Base-by-base conservation (phyloP, 2,797 vertebrate species). In the Cryptoprocta ferox region DNA sequence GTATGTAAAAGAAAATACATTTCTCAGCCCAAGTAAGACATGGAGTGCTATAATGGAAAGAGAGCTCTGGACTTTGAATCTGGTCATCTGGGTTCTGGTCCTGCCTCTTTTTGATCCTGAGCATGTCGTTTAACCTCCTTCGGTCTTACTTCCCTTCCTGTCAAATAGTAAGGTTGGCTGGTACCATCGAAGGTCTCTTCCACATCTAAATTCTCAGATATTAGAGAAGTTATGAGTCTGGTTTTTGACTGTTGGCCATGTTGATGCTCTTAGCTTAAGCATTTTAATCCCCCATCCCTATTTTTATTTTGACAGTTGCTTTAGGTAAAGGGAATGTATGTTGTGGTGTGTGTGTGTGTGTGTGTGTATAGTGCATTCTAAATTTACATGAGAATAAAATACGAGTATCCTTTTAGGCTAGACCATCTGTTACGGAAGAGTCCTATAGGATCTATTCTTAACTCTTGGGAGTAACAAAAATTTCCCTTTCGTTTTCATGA, bases 351-450 rank as follows among this genome's bases (percentile, higher is more conserved):
- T 65, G 35, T 80, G 24, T 86, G 13, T 59, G 5, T 70, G 21
- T 68, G 14, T 86, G 6, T 59, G 19, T 61, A 48, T 89, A 89
- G 24, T 73, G 5, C 32, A 56, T 89, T 95, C 45, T 91, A 71
- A 28, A 86, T 97, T 97, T 91, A 82, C 14, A 4, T 75, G 53
- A 92, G n/a, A 93, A 92, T 73, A 89, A 90, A 86, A 71, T 94
- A 50, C 0, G 7, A 76, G 32, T 76, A 56, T 50, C 73, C 37
- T 87, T 96, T 65, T 81, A 84, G 66, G 61, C 37, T 70, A 91
- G 79, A 83, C 81, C 35, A 7, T 90, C 89, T 95, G 61, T 89
- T 81, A 66, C 2, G 28, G 42, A 76, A 91, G 75, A 18, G 21
- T 85, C 91, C 50, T 93, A 1, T 83, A 50, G 63, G 59, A 13